Conservation (phyloP, 2,797 vertebrate species). For the Anguilla obscura region DNA sequence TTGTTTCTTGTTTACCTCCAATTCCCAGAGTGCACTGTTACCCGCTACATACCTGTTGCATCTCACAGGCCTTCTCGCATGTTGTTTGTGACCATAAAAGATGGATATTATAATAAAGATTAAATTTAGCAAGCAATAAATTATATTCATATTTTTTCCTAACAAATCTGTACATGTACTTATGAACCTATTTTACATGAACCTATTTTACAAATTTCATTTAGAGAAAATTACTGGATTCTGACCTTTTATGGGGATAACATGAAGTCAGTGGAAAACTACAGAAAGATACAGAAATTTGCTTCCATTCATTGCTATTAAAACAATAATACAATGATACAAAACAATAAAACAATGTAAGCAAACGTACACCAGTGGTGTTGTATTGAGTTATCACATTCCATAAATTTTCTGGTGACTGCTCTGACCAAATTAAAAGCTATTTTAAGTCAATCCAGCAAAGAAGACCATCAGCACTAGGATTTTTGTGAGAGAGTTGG, state of each 20-base stretch:
- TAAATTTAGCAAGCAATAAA: background rate
- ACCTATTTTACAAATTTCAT: too few relatives aligned
- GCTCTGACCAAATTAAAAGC: constrained; percentile 22
- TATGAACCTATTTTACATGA: too few relatives aligned
- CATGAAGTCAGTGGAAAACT: too few relatives aligned
- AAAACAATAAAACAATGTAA: too few relatives aligned
- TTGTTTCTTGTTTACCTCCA: background rate
- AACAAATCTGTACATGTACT: too few relatives aligned
- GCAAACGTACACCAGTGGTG: too few relatives aligned
- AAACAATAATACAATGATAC: too few relatives aligned
- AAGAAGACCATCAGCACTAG: background rate
- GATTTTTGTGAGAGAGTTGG: background rate
- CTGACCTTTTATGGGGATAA: too few relatives aligned
- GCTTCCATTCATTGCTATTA: too few relatives aligned
- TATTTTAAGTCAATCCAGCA: constrained; percentile 13
- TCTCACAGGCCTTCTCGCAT: background rate
- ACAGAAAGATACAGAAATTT: too few relatives aligned
- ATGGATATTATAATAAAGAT: background rate
- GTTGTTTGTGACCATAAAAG: background rate
- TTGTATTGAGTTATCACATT: constrained; percentile 16
- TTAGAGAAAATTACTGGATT: too few relatives aligned
- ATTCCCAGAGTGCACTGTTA: background rate
- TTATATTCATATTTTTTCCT: too few relatives aligned
- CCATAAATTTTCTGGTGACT: constrained; percentile 22
- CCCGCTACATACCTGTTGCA: background rate